phyloP scores from a whole-genome alignment of 2,888 invertebrate species.

The Gymnosoma rotundatum region DNA sequence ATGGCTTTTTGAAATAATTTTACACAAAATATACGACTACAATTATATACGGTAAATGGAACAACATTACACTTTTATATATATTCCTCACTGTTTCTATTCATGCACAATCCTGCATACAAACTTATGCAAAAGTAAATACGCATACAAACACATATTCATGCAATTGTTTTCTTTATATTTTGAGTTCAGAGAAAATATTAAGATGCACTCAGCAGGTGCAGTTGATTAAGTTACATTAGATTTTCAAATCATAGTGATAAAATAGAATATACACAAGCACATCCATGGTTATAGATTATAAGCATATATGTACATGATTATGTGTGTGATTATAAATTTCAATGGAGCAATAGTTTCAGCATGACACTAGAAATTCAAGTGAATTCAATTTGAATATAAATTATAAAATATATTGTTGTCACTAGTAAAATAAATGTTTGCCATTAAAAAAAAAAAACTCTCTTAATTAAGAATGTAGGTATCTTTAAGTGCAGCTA shows the following conservation, averaged over 20 bases:
- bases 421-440: slow-evolving; percentile 50
- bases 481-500: not conserved
- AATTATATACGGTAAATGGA: slow-evolving; percentile 32
- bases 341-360: slow-evolving; percentile 17
- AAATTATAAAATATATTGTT: slow-evolving; percentile 47
- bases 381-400: slow-evolving; percentile 33
- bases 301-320: not conserved
- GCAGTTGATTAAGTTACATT: slow-evolving; percentile 59
- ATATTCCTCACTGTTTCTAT: no score
- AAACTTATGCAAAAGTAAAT: slow-evolving; percentile 20
- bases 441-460: slow-evolving; percentile 18
- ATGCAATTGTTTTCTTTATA: slow-evolving; percentile 11
- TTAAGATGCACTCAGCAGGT: no score
- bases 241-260: slow-evolving; percentile 47
- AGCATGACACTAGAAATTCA: slow-evolving; percentile 40
- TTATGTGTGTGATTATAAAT: not conserved
- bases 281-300: not conserved
- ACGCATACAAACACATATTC: not conserved
- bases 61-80: no score
- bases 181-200: no score
- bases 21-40: slow-evolving; percentile 25
- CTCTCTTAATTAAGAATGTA: not conserved
- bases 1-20: slow-evolving; percentile 45
- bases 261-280: slow-evolving; percentile 12
- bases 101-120: no score